phyloP scores from a whole-genome alignment of 1,140 invertebrate species.

The Aphis gossypii region DNA sequence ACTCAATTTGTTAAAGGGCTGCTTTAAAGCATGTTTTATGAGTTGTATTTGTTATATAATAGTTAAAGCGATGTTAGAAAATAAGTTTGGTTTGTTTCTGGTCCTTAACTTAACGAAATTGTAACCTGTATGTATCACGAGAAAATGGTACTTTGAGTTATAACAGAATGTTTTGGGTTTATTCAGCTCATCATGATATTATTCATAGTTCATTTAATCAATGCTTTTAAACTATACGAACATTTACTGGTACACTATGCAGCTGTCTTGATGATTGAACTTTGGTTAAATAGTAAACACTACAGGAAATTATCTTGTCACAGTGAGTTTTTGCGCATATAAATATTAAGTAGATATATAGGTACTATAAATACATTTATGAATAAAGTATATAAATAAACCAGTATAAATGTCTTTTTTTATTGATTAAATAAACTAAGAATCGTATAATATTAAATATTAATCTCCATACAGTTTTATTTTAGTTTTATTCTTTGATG shows the following conservation, averaged over 20 bases:
- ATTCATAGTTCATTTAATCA: slow-evolving; percentile 38
- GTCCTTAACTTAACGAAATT: slow-evolving; percentile 74
- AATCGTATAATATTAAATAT: background rate
- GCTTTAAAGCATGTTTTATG: background rate
- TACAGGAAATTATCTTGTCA: slow-evolving; percentile 64
- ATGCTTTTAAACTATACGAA: slow-evolving; percentile 70
- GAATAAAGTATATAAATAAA: background rate
- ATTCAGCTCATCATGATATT: slow-evolving; percentile 82
- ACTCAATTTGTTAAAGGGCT: no score
- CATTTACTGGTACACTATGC: slow-evolving; percentile 78
- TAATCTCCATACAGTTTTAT: background rate
- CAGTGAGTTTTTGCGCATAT: slow-evolving; percentile 62
- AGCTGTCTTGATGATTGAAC: slow-evolving; percentile 72
- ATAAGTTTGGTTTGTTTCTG: slow-evolving; percentile 63
- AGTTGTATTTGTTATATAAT: background rate
- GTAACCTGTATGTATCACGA: slow-evolving; percentile 69
- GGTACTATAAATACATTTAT: background rate
- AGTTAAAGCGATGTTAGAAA: background rate
- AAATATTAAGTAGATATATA: background rate
- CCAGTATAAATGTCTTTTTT: background rate
- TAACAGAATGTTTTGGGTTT: slow-evolving; percentile 74
- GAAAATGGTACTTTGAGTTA: slow-evolving; percentile 65
- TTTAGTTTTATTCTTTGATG: background rate
- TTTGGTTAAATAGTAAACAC: slow-evolving; percentile 59
- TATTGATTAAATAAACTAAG: background rate